Conservation (phyloP, 2,797 vertebrate species). For the Phrynocephalus guinanensis region DNA sequence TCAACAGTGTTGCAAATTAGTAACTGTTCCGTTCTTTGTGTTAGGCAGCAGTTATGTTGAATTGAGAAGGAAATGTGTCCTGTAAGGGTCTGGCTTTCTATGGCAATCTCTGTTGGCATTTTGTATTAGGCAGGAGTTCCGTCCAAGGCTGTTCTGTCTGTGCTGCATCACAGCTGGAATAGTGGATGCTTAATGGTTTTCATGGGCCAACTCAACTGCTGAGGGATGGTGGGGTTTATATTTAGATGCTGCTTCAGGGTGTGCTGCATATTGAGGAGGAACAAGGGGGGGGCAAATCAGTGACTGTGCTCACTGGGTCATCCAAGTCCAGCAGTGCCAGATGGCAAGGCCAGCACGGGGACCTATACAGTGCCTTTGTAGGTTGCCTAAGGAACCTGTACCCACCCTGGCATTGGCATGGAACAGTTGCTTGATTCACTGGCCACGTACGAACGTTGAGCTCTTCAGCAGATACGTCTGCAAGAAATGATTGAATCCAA, state of each 20-base stretch:
- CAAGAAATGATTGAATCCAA: too few species aligned
- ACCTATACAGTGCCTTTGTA: neutral
- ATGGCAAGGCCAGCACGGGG: conserved; percentile 21
- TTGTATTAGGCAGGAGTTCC: neutral
- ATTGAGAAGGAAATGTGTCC: neutral
- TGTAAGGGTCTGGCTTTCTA: neutral
- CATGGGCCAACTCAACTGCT: neutral
- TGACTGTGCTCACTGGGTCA: conserved; percentile 40
- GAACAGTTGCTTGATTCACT: neutral
- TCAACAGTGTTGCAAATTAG: neutral
- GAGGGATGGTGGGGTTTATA: conserved; percentile 12
- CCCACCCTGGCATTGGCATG: neutral
- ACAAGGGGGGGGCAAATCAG: conserved; percentile 3
- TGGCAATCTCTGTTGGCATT: too few species aligned
- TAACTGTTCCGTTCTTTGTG: neutral
- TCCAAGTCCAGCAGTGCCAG: conserved; percentile 27
- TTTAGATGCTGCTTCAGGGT: conserved; percentile 25
- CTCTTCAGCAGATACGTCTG: neutral
- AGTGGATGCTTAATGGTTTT: neutral
- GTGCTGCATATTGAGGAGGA: conserved; percentile 7
- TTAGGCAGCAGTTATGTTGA: neutral
- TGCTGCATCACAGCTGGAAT: neutral
- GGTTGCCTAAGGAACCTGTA: neutral
- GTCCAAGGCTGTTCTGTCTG: neutral
- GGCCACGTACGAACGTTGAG: neutral